Evolutionary conservation across 2,113 vertebrate species (phyloP).

Genomic region (Bostrychus sinensis): DNA sequence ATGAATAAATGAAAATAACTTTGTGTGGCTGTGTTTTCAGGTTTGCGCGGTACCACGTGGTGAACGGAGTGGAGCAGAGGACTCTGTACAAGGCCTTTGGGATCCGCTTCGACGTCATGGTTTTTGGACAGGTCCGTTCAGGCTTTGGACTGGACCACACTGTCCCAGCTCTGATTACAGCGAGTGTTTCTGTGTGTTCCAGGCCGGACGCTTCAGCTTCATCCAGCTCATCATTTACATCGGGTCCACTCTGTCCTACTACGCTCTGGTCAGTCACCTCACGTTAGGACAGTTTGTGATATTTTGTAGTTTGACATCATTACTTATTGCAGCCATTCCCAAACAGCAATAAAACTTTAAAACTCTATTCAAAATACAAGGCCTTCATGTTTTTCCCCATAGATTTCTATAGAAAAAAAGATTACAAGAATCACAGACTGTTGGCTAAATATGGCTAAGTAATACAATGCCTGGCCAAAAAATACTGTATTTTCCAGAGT

Average conservation of each 20-base stretch:
- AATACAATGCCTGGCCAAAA: too few species aligned
- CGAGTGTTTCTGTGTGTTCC: constrained; percentile 23
- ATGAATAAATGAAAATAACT: neutral
- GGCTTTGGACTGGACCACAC: too few species aligned
- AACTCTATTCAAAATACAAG: too few species aligned
- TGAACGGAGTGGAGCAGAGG: constrained; percentile 74
- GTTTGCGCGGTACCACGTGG: constrained; percentile 82
- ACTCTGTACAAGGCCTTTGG: constrained; percentile 86
- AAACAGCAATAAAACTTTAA: too few species aligned
- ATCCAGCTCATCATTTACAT: constrained; percentile 83
- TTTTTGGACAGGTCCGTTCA: constrained; percentile 83
- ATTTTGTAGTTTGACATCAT: neutral
- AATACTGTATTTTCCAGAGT: too few species aligned
- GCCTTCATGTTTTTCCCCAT: too few species aligned
- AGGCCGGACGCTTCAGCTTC: constrained; percentile 84
- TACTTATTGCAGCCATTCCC: too few species aligned
- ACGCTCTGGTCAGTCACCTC: constrained; percentile 84
- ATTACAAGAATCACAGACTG: too few species aligned
- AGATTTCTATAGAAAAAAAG: too few species aligned
- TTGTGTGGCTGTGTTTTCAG: constrained; percentile 63
- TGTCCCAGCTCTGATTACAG: too few species aligned
- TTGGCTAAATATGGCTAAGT: too few species aligned
- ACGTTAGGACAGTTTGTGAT: too few species aligned
- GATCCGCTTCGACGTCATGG: constrained; percentile 88
- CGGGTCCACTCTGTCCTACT: constrained; percentile 86